A percentile compares a stretch with the other conserved stretches of the same genome.
Evolutionary conservation across 2,113 vertebrate genomes (phyloP).

Genomic region (Nannobrachium achirus): DNA sequence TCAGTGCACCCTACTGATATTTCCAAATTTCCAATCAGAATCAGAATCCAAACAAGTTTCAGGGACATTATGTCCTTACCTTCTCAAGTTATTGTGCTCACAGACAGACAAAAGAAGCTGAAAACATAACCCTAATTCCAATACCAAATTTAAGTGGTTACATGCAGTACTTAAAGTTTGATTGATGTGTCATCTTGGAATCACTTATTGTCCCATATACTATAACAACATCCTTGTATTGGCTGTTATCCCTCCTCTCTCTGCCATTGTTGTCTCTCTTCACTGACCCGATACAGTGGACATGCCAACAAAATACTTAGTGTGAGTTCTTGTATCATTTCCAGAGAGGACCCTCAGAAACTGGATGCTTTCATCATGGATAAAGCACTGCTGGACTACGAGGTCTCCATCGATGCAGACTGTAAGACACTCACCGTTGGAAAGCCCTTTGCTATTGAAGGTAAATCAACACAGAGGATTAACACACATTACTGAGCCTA

Average conservation of each 20-base stretch:
- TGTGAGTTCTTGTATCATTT: constrained; percentile 28
- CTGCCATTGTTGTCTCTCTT: not conserved
- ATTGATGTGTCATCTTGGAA: too few species aligned
- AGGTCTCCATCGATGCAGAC: constrained; percentile 97
- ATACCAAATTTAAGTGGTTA: too few species aligned
- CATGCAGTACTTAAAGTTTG: too few species aligned
- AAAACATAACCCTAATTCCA: too few species aligned
- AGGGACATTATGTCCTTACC: too few species aligned
- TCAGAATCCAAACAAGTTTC: too few species aligned
- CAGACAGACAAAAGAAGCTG: too few species aligned
- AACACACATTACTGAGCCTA: not conserved
- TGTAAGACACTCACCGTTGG: constrained; percentile 96
- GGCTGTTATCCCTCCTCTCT: not conserved
- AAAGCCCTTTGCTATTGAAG: constrained; percentile 99
- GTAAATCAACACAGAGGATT: constrained; percentile 55
- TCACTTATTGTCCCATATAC: too few species aligned
- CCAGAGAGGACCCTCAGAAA: constrained; percentile 93
- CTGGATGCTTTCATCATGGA: constrained; percentile 99
- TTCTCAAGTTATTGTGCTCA: too few species aligned
- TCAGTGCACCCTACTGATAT: too few species aligned
- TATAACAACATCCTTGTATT: too few species aligned
- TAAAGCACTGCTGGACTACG: constrained; percentile 98
- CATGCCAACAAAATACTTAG: not conserved
- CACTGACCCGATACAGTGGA: not conserved
- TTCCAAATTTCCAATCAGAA: too few species aligned